These are phyloP conservation scores for Spondyliosoma cantharus DNA, from an alignment of 2,797 vertebrate species.

Conservation along the genomic window DNA sequence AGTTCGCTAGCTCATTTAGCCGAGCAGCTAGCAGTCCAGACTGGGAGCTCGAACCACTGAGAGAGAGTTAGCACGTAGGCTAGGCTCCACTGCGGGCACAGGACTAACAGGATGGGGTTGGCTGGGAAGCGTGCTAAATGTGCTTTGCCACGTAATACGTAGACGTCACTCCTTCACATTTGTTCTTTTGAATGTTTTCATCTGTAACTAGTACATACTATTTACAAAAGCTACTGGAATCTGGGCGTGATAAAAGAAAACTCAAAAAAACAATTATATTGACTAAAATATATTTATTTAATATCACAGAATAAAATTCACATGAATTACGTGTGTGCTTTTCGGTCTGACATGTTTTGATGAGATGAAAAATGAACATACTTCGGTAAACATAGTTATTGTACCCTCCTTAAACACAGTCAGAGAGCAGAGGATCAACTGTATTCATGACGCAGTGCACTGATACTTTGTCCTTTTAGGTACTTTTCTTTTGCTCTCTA, in stretches of 20 bases:
- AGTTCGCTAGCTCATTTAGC: too few relatives aligned
- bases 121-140: too few relatives aligned
- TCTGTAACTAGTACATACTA: too few relatives aligned
- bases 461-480: background rate
- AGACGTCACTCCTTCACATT: too few relatives aligned
- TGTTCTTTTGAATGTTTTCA: too few relatives aligned
- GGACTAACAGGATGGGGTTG: too few relatives aligned
- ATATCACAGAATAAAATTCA: constrained; percentile 4
- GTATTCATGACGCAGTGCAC: background rate
- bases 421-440: background rate
- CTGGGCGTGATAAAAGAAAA: background rate
- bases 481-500: too few relatives aligned
- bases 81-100: too few relatives aligned
- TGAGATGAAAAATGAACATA: constrained; percentile 1
- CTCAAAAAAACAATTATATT: constrained; percentile 5
- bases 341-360: constrained; percentile 7
- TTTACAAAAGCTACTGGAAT: background rate
- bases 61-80: too few relatives aligned
- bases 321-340: background rate
- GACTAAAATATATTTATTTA: constrained; percentile 67
- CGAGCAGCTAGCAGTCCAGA: too few relatives aligned
- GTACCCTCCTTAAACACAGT: background rate
- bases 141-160: too few relatives aligned
- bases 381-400: background rate
- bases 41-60: too few relatives aligned